Evolutionary conservation across 2,888 invertebrate species (phyloP), one percentile per base, ranked within the genome.

Genomic region (Dascillus cervinus): DNA sequence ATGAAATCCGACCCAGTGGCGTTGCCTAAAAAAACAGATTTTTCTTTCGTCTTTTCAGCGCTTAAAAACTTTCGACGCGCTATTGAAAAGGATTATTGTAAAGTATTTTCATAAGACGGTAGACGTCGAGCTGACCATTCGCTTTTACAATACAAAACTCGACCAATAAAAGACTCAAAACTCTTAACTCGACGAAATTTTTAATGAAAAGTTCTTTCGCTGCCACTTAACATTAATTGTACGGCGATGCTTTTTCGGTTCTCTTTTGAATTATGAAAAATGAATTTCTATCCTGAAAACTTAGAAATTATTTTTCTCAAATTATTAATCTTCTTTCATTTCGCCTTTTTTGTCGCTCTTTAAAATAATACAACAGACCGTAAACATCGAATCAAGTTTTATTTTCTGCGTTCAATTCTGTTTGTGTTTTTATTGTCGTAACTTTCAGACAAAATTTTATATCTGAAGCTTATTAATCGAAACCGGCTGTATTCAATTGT

Each of bases 151-250:
- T 44, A 47, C 46, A 47, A 44, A 46, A 45, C 47, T 44, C 37
- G 36, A 37, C 46, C 44, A 50, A 52, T 49, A 51, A 52, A 50
- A 51, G 47, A 43, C 41, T 45, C 41, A 37, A 44, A 49, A 51
- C 50, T 52, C 45, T 37, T 44, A 52, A 51, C 49, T 52, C 45
- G 43, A 36, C 37, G 39, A 47, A 46, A 46, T 50, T 50, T 56
- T 55, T 56, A 54, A 55, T 50, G 50, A 54, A 55, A 48, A 51
- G 50, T 55, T 52, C 49, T 50, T 52, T 49, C 43, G 50, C 45
- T 47, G 46, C 50, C 53, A 55, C 54, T 56, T 54, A 50, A 50
- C 46, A 50, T 53, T 55, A 56, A 56, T 56, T 56, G 52, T 52
- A 47, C 43, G 37, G 44, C 44, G 42, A 50, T 49, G 48, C 41